Conservation (phyloP, 2,888 invertebrate genomes). For the Petrolisthes cinctipes region DNA sequence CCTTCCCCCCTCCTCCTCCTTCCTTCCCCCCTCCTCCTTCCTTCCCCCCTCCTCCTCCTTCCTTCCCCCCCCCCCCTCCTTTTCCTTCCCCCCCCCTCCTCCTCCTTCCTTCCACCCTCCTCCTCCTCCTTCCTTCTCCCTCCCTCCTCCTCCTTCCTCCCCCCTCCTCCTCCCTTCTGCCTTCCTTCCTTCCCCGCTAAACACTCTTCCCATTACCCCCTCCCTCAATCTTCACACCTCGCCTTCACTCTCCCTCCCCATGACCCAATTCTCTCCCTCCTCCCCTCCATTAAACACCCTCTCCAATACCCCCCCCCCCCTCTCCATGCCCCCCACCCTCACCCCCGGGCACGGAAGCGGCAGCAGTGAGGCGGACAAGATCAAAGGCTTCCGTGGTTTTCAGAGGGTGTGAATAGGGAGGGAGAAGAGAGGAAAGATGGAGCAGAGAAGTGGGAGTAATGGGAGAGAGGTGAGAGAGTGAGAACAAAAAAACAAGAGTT, state of each 20-base stretch:
- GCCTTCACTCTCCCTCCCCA: background rate
- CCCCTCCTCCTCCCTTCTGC: background rate
- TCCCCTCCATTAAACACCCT: background rate
- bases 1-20: too few relatives aligned
- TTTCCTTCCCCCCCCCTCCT: background rate
- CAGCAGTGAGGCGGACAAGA: background rate
- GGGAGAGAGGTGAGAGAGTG: slow-evolving; percentile 23
- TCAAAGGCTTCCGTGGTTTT: background rate
- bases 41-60: too few relatives aligned
- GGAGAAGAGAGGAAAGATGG: background rate
- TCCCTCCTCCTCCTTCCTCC: background rate
- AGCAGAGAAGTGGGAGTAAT: background rate
- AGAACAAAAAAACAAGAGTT: background rate
- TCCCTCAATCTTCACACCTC: background rate
- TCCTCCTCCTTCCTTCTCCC: background rate
- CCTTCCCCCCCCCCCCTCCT: too few relatives aligned
- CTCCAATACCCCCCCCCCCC: background rate
- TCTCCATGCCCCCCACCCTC: background rate
- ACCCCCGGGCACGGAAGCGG: background rate
- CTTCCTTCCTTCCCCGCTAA: background rate
- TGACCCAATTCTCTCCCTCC: background rate
- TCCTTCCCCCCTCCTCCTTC: too few relatives aligned
- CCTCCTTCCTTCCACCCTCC: background rate
- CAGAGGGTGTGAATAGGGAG: background rate
- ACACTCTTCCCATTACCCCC: background rate